phyloP scores from a whole-genome alignment of 2,888 invertebrate species.

The Drosophila pseudotakahashii region DNA sequence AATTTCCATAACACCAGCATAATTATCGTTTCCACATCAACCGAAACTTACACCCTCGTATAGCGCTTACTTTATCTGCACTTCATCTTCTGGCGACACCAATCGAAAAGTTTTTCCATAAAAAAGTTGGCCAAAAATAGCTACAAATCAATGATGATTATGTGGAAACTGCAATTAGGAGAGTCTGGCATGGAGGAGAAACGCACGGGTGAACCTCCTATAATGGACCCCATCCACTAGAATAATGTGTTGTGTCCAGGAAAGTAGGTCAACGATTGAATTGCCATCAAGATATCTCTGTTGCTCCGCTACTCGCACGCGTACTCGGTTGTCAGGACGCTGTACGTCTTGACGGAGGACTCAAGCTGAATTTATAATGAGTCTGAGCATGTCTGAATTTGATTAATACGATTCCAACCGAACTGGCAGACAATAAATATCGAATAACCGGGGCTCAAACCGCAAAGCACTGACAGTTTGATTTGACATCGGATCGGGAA shows the following conservation, averaged over 20 bases:
- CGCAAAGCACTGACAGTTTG: conserved; percentile 40
- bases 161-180: conserved; percentile 43
- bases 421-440: conserved; percentile 65
- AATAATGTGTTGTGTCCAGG: conserved; percentile 12
- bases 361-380: conserved; percentile 57
- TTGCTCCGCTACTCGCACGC: conserved; percentile 31
- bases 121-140: conserved; percentile 36
- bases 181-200: conserved; percentile 11
- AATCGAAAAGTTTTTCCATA: conserved; percentile 31
- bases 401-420: conserved; percentile 67
- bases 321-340: conserved; percentile 33
- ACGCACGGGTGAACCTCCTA: conserved; percentile 35
- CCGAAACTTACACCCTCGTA: conserved; percentile 2
- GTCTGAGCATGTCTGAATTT: conserved; percentile 48
- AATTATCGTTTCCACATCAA: conserved; percentile 7
- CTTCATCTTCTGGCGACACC: conserved; percentile 29
- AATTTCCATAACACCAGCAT: neutral
- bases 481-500: conserved; percentile 36
- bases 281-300: conserved; percentile 52
- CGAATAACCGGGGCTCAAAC: conserved; percentile 48
- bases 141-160: conserved; percentile 41
- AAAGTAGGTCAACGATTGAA: conserved; percentile 74
- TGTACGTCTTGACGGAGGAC: conserved; percentile 19
- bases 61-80: conserved; percentile 6
- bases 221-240: conserved; percentile 8